Evolutionary conservation across 2,888 invertebrate species (phyloP).

Genomic region (Limnephilus marmoratus): DNA sequence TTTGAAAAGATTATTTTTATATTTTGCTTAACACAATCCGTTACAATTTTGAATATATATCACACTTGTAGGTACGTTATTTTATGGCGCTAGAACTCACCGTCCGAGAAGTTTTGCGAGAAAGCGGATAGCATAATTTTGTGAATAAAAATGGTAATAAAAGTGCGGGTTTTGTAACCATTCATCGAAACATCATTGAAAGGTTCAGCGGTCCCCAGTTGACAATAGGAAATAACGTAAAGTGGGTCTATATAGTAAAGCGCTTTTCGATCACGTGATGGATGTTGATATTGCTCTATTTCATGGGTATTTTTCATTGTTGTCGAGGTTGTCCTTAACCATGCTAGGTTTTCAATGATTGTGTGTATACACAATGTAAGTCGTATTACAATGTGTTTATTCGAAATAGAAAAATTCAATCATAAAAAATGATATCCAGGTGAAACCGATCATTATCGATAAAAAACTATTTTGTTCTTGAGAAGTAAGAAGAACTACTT

Average conservation of each 20-base stretch:
- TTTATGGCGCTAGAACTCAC: too few relatives aligned
- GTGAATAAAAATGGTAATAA: background rate
- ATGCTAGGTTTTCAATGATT: background rate
- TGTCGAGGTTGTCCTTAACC: background rate
- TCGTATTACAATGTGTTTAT: too few relatives aligned
- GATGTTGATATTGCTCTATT: background rate
- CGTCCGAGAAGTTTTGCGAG: too few relatives aligned
- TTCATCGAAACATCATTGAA: background rate
- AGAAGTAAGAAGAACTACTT: too few relatives aligned
- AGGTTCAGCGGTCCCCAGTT: background rate
- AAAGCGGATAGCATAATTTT: background rate
- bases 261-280: background rate
- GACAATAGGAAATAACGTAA: background rate
- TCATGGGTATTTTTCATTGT: background rate
- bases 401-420: background rate
- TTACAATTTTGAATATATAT: too few relatives aligned
- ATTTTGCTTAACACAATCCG: too few relatives aligned
- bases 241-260: background rate
- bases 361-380: background rate
- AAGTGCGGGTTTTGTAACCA: background rate
- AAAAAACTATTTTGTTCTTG: background rate
- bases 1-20: too few relatives aligned
- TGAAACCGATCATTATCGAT: background rate
- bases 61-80: too few relatives aligned
- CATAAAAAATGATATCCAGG: too few relatives aligned